A percentile compares a stretch with the other conserved stretches of the same genome.
Conservation (phyloP, 2,113 vertebrate genomes). For the Chroicocephalus ridibundus region DNA sequence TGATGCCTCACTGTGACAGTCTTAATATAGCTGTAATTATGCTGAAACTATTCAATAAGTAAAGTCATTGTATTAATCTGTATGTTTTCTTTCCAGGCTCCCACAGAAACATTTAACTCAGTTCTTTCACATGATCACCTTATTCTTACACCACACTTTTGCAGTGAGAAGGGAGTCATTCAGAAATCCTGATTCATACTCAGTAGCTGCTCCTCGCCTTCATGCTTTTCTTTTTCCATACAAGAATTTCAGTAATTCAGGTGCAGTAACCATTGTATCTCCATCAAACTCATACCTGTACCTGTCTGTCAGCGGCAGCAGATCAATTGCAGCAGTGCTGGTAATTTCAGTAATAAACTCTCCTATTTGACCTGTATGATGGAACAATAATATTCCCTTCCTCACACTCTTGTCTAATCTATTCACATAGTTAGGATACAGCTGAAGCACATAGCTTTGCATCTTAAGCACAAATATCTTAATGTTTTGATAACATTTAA, state of each 20-base stretch:
- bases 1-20: slow-evolving; percentile 56
- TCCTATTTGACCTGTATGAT: not conserved
- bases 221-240: not conserved
- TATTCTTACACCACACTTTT: not conserved
- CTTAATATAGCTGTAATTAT: slow-evolving; percentile 60
- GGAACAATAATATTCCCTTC: not conserved
- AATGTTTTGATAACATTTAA: not conserved
- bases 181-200: not conserved
- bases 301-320: not conserved
- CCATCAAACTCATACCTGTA: not conserved
- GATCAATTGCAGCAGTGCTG: not conserved
- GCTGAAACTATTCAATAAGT: slow-evolving; percentile 45
- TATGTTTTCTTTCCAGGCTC: slow-evolving; percentile 35
- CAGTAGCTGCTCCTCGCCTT: not conserved
- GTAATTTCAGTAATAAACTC: not conserved
- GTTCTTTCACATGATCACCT: not conserved
- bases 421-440: not conserved
- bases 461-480: not conserved
- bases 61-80: slow-evolving; percentile 53
- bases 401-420: not conserved
- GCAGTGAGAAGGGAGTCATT: not conserved
- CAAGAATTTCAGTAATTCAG: not conserved
- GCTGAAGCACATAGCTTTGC: not conserved
- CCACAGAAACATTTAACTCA: not conserved
- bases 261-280: not conserved